A percentile compares a stretch with the other conserved stretches of the same genome.
Evolutionary conservation across 1,140 invertebrate species (phyloP).

Genomic region (Drosophila kohkoa): DNA sequence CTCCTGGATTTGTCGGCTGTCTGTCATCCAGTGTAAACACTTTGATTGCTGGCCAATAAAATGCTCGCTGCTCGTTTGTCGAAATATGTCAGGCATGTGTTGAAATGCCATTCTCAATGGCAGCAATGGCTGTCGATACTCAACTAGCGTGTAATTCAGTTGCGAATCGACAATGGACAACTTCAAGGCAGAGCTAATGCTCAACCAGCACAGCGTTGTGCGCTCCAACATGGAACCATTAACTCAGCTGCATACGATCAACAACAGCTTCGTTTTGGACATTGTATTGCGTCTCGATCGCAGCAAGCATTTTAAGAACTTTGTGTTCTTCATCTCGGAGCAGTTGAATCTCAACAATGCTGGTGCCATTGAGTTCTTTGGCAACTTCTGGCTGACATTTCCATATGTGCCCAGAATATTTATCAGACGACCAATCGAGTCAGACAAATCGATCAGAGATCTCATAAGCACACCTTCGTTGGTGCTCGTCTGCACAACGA

Average conservation of each 20-base stretch:
- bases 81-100: constrained; percentile 16
- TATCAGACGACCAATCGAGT: constrained; percentile 33
- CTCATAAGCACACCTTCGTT: constrained; percentile 71
- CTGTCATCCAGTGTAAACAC: constrained; percentile 37
- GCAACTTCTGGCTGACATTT: constrained; percentile 56
- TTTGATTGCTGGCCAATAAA: constrained; percentile 44
- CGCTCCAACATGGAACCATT: background rate
- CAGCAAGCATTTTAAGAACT: constrained; percentile 68
- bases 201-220: constrained; percentile 18
- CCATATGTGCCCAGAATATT: constrained; percentile 58
- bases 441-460: constrained; percentile 31
- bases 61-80: constrained; percentile 8
- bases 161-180: constrained; percentile 46
- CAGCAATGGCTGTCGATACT: constrained; percentile 5
- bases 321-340: constrained; percentile 75
- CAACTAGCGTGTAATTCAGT: constrained; percentile 44
- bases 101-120: constrained; percentile 24
- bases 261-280: constrained; percentile 59
- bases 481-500: constrained; percentile 66
- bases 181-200: constrained; percentile 51
- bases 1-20: constrained; percentile 27
- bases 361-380: constrained; percentile 53
- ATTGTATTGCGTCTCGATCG: constrained; percentile 50
- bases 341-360: constrained; percentile 49
- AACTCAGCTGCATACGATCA: constrained; percentile 30